Evolutionary conservation across 2,797 vertebrate genomes (phyloP), one percentile per base, ranked within the genome.

Genomic region (Labeo calbasu): DNA sequence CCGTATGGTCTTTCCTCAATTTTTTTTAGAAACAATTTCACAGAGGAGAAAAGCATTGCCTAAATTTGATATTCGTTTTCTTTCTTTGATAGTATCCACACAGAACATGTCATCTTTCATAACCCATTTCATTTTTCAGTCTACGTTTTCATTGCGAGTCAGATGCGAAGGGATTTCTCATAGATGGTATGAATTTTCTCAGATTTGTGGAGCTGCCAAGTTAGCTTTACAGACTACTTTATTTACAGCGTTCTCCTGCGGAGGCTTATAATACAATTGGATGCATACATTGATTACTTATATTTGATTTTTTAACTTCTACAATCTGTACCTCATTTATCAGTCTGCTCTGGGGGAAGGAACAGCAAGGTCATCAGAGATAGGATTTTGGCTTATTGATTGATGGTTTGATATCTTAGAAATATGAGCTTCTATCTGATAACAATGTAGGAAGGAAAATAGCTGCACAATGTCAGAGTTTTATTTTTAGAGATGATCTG

Each of bases 101-200:
- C 50, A 32, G 72, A 48, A 57, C 73, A 77, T 83, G 82, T 28
- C 82, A 77, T 57, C 51, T 69, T 69, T 77, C 73, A 83, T 83
- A 69, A 83, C n/a, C 32, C 50, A 69, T 83, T 83, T 68, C 73
- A 83, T 83, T 77, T 77, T 59, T 83, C 82, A 83, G 63, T 69
- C 73, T 48, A 36, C 1, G 40, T 77, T 57, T 77, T 77, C 73
- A 83, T 77, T 77, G 59, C 32, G 36, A 76, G 23, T 77, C 51
- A 68, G 82, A 83, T 83, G 82, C 23, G 23, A 57, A 83, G 63
- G 50, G 72, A 69, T 77, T 77, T 83, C 72, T 69, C 72, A 83
- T 66, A 77, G 61, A 69, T 69, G 73, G 63, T 77, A 68, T 46
- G 72, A 82, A 53, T 76, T 76, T 77, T 83, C 46, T 83, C 48